Percentiles rank a stretch among this genome's conserved stretches.
These are phyloP conservation scores for Listronotus oregonensis DNA, from an alignment of 1,140 invertebrate genomes.

Conservation along the genomic window DNA sequence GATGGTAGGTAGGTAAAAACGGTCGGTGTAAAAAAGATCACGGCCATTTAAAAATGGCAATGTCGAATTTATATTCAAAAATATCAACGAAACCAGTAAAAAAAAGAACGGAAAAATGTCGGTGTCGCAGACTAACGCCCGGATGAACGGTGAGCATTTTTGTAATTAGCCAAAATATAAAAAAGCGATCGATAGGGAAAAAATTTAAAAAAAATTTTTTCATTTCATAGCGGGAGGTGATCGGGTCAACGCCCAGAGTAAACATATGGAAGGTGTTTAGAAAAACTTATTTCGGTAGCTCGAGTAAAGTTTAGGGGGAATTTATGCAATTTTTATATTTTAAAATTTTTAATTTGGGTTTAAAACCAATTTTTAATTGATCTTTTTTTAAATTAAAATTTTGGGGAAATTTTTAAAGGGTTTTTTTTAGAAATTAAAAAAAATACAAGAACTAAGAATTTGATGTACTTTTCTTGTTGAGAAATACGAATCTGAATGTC, in stretches of 20 bases:
- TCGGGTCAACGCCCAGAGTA: conserved; percentile 12
- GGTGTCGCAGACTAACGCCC: conserved; percentile 79
- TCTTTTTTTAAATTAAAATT: no score
- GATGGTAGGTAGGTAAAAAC: conserved; percentile 21
- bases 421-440: no score
- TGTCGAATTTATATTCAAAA: conserved; percentile 77
- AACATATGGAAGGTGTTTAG: conserved; percentile 15
- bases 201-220: neutral
- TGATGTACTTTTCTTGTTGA: no score
- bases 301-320: no score
- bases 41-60: conserved; percentile 58
- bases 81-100: conserved; percentile 72
- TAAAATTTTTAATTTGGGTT: no score
- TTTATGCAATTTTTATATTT: no score
- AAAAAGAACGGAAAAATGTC: conserved; percentile 71
- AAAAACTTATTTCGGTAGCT: neutral
- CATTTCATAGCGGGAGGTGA: neutral
- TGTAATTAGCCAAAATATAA: no score
- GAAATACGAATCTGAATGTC: no score
- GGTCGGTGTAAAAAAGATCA: conserved; percentile 5
- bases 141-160: conserved; percentile 77
- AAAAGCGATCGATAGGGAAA: neutral
- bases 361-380: no score
- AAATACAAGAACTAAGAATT: no score
- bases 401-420: no score